Conservation (phyloP, 2,797 vertebrate genomes). For the Meda fulgida region DNA sequence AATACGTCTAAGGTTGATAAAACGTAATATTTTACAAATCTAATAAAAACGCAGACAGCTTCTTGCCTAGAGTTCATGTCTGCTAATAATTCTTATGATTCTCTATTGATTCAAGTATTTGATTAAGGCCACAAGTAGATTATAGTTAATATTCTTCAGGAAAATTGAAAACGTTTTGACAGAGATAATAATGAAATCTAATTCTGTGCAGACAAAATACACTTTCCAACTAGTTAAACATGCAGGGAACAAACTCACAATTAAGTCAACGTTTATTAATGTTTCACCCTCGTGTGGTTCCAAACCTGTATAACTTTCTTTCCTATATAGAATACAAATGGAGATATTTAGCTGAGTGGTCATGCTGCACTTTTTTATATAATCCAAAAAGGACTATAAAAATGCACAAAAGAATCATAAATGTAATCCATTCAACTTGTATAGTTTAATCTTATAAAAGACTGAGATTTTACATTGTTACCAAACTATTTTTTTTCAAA, state of each 20-base stretch:
- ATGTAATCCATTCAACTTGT: not conserved
- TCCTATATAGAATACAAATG: not conserved
- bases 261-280: not conserved
- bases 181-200: slow-evolving; percentile 8
- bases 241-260: not conserved
- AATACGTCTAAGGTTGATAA: slow-evolving; percentile 3
- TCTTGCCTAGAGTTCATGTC: not conserved
- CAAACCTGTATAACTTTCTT: not conserved
- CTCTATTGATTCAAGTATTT: slow-evolving; percentile 22
- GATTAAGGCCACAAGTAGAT: slow-evolving; percentile 22
- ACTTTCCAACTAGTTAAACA: not conserved
- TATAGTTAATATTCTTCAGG: not conserved
- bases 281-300: not conserved
- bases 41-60: slow-evolving; percentile 18
- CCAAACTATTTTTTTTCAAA: too few relatives aligned
- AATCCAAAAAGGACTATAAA: not conserved
- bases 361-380: not conserved
- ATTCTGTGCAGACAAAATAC: not conserved
- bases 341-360: not conserved
- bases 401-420: not conserved
- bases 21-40: slow-evolving; percentile 29
- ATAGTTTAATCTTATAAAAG: not conserved
- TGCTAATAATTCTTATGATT: slow-evolving; percentile 31
- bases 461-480: not conserved
- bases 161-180: not conserved